These are phyloP conservation scores for Vannuccia rotundouncinata DNA, from an alignment of 2,888 invertebrate species.

Conservation along the genomic window DNA sequence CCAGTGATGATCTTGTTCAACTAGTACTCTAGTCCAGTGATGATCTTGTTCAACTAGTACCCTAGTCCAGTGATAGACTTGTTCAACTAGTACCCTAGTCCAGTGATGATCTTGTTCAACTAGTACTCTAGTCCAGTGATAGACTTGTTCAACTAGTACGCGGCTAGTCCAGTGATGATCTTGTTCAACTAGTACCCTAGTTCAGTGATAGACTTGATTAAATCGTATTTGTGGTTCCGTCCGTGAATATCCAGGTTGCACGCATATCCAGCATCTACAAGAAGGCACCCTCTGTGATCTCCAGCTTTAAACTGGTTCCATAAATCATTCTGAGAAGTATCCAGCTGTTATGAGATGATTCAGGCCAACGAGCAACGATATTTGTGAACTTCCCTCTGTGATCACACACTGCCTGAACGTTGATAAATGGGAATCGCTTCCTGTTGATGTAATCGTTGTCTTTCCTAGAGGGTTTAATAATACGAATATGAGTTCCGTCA, in stretches of 20 bases:
- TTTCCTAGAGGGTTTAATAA: neutral
- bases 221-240: neutral
- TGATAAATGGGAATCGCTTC: neutral
- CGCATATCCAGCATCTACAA: neutral
- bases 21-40: too few species aligned
- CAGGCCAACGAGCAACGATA: neutral
- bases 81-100: neutral
- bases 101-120: too few species aligned
- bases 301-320: neutral
- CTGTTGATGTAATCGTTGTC: neutral
- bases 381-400: neutral
- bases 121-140: too few species aligned
- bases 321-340: neutral
- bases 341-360: neutral
- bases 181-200: neutral
- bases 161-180: too few species aligned
- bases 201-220: neutral
- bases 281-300: neutral
- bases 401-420: neutral
- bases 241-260: neutral
- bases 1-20: too few species aligned
- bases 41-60: neutral
- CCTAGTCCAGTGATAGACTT: neutral
- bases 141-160: too few species aligned
- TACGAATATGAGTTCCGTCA: conserved; percentile 3